Evolutionary conservation across 2,113 vertebrate species (phyloP).

Genomic region (Sturnus vulgaris): DNA sequence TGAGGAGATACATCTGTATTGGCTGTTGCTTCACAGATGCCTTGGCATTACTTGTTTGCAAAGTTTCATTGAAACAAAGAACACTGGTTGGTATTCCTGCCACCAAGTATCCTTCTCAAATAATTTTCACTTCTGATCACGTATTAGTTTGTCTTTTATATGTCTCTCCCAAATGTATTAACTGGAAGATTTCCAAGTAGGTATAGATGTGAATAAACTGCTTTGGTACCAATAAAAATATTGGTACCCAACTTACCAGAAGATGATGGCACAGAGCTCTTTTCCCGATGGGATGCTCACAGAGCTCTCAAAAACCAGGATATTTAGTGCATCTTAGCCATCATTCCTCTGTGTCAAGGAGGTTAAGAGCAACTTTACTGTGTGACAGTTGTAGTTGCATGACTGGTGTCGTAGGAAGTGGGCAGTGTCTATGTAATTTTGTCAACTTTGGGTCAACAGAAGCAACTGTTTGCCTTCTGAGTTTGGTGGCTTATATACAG

Average conservation of each 20-base stretch:
- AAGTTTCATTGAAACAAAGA: neutral
- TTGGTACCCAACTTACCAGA: neutral
- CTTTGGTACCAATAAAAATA: neutral
- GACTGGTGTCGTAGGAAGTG: neutral
- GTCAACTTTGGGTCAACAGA: neutral
- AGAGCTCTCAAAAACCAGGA: neutral
- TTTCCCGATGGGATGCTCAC: neutral
- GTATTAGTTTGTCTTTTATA: neutral
- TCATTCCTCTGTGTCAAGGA: neutral
- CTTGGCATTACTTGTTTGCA: neutral
- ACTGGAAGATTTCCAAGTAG: neutral
- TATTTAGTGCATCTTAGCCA: neutral
- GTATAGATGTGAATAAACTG: neutral
- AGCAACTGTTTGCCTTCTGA: neutral
- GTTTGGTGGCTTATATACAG: neutral
- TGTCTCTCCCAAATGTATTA: neutral
- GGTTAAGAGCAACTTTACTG: neutral
- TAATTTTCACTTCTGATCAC: neutral
- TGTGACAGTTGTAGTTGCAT: neutral
- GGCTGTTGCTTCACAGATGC: neutral
- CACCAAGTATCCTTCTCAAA: neutral
- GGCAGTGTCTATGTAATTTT: neutral
- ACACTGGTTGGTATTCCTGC: neutral
- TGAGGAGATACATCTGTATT: fast-evolving
- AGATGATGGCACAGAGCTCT: neutral